Percentiles rank a stretch among this genome's conserved stretches.
These are phyloP conservation scores for Philereme transversata DNA, from an alignment of 2,888 invertebrate genomes.

Conservation along the genomic window DNA sequence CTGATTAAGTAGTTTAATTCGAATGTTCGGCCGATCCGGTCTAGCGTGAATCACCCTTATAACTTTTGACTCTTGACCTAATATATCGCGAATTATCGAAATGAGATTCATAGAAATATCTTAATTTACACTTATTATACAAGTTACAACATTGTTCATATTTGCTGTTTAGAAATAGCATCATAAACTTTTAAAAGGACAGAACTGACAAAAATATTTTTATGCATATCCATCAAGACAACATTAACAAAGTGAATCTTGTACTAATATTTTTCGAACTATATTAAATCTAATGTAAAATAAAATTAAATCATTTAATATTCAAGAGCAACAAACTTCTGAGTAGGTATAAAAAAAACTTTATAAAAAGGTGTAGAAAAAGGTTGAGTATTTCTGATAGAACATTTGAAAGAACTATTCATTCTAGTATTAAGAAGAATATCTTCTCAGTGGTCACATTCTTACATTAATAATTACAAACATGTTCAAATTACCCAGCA, in stretches of 20 bases:
- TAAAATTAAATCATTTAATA: slow-evolving; percentile 5
- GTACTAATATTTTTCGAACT: slow-evolving; percentile 14
- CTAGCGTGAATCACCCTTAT: slow-evolving; percentile 13
- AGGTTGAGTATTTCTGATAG: slow-evolving; percentile 30
- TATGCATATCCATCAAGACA: slow-evolving; percentile 1
- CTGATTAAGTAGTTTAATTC: no score
- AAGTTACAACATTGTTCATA: slow-evolving; percentile 19
- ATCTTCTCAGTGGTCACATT: slow-evolving; percentile 14
- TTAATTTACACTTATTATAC: slow-evolving; percentile 11
- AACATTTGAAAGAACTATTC: slow-evolving; percentile 10
- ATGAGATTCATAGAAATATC: slow-evolving; percentile 37
- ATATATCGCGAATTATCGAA: slow-evolving; percentile 25
- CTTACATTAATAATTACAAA: slow-evolving; percentile 16
- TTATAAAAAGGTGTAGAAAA: slow-evolving; percentile 33
- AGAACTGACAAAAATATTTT: slow-evolving; percentile 7
- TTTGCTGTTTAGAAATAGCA: slow-evolving; percentile 15
- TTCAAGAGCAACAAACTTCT: slow-evolving; percentile 13
- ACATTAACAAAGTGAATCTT: slow-evolving; percentile 1
- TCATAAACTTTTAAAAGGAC: slow-evolving; percentile 19
- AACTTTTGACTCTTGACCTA: neutral
- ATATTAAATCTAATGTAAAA: neutral
- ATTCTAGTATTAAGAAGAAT: slow-evolving; percentile 13
- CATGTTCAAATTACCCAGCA: slow-evolving; percentile 7
- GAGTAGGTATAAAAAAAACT: slow-evolving; percentile 24
- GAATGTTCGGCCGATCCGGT: neutral